These are phyloP conservation scores for Orthonyx spaldingii DNA, from an alignment of 2,113 vertebrate species.

Conservation along the genomic window DNA sequence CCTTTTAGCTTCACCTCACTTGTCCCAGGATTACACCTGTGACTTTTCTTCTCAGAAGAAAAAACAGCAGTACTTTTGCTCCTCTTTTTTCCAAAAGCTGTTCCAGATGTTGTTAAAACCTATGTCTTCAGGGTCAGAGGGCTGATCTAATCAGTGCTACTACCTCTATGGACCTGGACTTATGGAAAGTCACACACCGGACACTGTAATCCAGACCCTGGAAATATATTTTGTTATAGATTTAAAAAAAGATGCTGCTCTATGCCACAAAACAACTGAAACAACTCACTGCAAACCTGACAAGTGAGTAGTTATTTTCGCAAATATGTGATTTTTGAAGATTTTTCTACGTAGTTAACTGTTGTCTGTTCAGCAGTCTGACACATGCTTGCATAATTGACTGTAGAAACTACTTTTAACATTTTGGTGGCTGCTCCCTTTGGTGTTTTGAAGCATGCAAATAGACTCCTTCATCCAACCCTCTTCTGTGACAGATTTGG, in stretches of 20 bases:
- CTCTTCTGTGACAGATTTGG: background rate
- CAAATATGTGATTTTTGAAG: background rate
- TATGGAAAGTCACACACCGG: background rate
- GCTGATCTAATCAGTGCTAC: background rate
- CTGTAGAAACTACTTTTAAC: background rate
- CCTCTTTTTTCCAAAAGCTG: background rate
- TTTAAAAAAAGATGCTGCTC: background rate
- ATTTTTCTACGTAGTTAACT: background rate
- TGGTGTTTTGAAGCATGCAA: background rate
- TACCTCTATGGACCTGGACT: background rate
- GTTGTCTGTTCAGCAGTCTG: background rate
- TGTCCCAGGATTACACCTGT: background rate
- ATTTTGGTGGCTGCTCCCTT: background rate
- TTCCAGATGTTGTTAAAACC: background rate
- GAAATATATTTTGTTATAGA: background rate
- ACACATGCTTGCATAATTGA: background rate
- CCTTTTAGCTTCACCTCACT: background rate
- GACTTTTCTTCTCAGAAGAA: background rate
- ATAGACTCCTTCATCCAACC: background rate
- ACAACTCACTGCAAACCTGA: background rate
- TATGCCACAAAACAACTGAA: background rate
- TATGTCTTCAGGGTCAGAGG: background rate
- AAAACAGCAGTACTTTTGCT: background rate
- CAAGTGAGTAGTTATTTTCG: background rate
- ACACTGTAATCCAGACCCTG: background rate